Evolutionary conservation across 1,140 invertebrate genomes (phyloP).

Genomic region (Protaetia brevitarsis): DNA sequence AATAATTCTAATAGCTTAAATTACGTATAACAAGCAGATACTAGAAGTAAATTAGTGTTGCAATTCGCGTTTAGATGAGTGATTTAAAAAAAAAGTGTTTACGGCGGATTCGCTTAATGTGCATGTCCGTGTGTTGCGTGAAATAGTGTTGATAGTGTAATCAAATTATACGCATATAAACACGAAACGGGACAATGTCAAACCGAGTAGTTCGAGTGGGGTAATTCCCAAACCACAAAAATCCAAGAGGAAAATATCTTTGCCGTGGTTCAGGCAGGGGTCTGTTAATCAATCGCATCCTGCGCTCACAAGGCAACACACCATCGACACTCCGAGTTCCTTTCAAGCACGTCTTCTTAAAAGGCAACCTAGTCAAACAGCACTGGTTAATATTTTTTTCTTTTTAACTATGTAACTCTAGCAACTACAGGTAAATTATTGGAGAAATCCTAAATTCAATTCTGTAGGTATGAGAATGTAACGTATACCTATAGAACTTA

Average conservation of each 20-base stretch:
- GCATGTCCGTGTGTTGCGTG: neutral
- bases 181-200: neutral
- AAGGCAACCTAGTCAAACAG: slow-evolving; percentile 56
- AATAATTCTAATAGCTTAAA: slow-evolving; percentile 20
- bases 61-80: neutral
- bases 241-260: slow-evolving; percentile 76
- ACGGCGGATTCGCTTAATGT: neutral
- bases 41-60: neutral
- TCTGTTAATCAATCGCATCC: slow-evolving; percentile 68
- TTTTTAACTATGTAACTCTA: slow-evolving; percentile 26
- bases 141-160: neutral
- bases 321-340: slow-evolving; percentile 83
- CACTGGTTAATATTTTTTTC: slow-evolving; percentile 44
- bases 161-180: slow-evolving; percentile 10
- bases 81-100: neutral
- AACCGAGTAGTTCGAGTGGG: slow-evolving; percentile 50
- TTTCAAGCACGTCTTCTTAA: slow-evolving; percentile 67
- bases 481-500: too few species aligned
- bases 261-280: slow-evolving; percentile 83
- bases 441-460: too few species aligned
- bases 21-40: neutral
- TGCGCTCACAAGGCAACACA: slow-evolving; percentile 75
- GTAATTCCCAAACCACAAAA: slow-evolving; percentile 57
- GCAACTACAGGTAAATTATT: too few species aligned
- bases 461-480: too few species aligned